These are phyloP conservation scores for Oncorhynchus kisutch DNA, from an alignment of 2,113 vertebrate species.

Conservation along the genomic window DNA sequence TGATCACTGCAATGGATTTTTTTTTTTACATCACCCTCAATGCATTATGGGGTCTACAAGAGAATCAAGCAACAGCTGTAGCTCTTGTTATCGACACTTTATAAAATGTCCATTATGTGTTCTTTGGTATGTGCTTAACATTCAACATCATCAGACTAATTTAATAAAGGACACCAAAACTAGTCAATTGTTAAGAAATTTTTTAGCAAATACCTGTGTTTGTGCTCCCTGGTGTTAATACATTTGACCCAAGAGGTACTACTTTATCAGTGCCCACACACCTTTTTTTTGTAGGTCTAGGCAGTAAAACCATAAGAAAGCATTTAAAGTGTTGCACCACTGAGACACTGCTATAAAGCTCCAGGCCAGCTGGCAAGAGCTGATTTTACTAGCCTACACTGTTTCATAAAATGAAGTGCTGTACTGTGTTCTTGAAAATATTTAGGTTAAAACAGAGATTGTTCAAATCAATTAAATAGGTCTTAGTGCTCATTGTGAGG, in stretches of 20 bases:
- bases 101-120: no score
- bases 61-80: no score
- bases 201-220: not conserved
- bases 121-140: no score
- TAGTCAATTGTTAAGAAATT: not conserved
- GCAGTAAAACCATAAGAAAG: slow-evolving; percentile 56
- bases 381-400: slow-evolving; percentile 56
- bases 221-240: not conserved
- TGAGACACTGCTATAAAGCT: slow-evolving; percentile 52
- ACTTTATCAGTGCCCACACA: no score
- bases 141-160: no score
- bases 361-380: slow-evolving; percentile 52
- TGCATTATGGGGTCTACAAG: no score
- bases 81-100: no score
- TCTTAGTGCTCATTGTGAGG: not conserved
- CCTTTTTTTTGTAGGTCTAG: slow-evolving; percentile 41
- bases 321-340: slow-evolving; percentile 48
- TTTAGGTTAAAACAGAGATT: slow-evolving; percentile 41
- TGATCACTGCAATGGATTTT: no score
- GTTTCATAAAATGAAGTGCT: slow-evolving; percentile 59
- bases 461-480: slow-evolving; percentile 7
- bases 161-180: no score
- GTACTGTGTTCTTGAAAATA: slow-evolving; percentile 55
- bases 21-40: no score
- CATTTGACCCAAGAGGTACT: slow-evolving; percentile 38